Evolutionary conservation across 2,797 vertebrate genomes (phyloP).

Genomic region (Rhabdophis nuchalis): DNA sequence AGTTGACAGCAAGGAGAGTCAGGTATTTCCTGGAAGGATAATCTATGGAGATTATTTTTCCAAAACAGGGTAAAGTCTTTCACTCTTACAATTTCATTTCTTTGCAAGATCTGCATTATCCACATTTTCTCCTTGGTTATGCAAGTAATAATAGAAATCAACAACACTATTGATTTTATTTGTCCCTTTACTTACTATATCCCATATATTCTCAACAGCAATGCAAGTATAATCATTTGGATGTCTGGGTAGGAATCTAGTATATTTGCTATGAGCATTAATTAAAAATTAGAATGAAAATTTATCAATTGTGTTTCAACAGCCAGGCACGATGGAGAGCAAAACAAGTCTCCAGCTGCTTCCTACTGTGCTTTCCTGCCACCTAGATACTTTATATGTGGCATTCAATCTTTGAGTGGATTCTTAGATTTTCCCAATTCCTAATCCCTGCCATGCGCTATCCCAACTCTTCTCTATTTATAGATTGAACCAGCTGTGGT

Average conservation of each 20-base stretch:
- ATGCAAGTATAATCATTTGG: neutral
- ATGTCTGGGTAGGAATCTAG: neutral
- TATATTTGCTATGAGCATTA: neutral
- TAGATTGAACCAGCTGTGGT: no score
- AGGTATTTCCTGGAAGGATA: neutral
- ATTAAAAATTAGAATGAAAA: neutral
- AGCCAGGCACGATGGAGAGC: neutral
- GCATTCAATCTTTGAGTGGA: neutral
- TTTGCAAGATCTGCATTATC: neutral
- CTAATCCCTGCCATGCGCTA: neutral
- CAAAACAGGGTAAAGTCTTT: neutral
- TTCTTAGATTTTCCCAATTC: neutral
- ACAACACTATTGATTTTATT: neutral
- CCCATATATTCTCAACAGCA: neutral
- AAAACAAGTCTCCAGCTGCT: neutral
- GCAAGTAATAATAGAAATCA: neutral
- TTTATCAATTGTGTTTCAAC: neutral
- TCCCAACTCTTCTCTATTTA: neutral
- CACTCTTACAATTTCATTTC: neutral
- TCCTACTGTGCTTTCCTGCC: neutral
- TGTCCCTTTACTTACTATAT: neutral
- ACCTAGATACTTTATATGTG: neutral
- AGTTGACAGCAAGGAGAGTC: neutral
- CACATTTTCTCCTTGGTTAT: neutral
- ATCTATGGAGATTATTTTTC: neutral